Evolutionary conservation across 1,140 invertebrate genomes (phyloP).

Genomic region (Wiebesia pumilae): DNA sequence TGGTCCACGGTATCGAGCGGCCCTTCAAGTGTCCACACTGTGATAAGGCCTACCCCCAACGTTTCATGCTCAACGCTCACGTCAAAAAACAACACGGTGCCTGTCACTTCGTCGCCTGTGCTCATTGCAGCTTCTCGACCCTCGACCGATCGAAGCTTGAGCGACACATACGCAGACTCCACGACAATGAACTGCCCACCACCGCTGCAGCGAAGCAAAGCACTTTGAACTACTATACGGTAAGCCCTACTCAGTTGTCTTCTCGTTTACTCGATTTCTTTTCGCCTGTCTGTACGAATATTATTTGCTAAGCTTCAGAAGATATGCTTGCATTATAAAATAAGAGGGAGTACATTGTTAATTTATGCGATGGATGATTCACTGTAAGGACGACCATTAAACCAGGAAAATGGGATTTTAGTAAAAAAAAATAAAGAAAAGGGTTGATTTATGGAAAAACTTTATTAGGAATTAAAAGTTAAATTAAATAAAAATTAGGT

Average conservation of each 20-base stretch:
- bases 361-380: no score
- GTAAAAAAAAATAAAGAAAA: no score
- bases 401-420: no score
- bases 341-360: no score
- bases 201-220: background rate
- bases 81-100: constrained; percentile 56
- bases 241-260: background rate
- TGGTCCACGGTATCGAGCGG: constrained; percentile 53
- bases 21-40: constrained; percentile 65
- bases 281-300: no score
- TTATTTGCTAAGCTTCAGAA: no score
- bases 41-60: constrained; percentile 63
- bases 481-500: no score
- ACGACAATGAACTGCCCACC: constrained; percentile 53
- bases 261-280: background rate
- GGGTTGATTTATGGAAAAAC: no score
- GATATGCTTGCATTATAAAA: no score
- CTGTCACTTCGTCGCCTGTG: constrained; percentile 43
- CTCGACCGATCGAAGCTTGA: constrained; percentile 38
- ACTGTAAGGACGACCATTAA: no score
- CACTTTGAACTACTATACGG: background rate
- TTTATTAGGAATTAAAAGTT: no score
- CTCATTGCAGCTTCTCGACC: constrained; percentile 55
- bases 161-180: constrained; percentile 21
- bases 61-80: constrained; percentile 59